Evolutionary conservation across 1,140 invertebrate genomes (phyloP), one percentile per base, ranked within the genome.

Genomic region (Lordiphosa stackelbergi): DNA sequence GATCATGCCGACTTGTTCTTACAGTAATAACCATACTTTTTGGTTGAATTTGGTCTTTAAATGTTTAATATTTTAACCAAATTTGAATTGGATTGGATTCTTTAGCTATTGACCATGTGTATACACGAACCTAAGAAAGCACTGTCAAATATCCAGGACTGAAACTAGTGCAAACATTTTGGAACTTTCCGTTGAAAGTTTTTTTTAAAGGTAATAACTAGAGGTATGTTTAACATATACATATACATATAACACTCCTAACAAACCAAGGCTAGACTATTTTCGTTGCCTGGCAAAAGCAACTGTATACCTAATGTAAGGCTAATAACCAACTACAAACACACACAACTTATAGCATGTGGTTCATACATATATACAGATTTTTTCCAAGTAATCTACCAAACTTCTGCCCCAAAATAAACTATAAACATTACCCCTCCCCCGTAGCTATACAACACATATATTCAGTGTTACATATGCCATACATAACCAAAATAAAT

Each of bases 401-500:
- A 24, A 24, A 19, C 19, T 19, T 19, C 3, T 19, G 19, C 2
- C 19, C 19, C 2, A 19, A 19, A 3, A 19, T 19, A 24, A 24
- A 24, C 22, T 24, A 24, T 24, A 24, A 38, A 37, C 38, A 60
- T 47, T 63, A 46, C 40, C 49, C 47, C 37, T 48, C 11, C 35
- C 49, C 48, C 40, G 34, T 53, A 38, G 51, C 38, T 24, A 47
- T 35, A 34, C 43, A 22, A 28, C 16, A 41, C 38, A 58, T 62
- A 62, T 71, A 68, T 42, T 83, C 74, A 68, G 47, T 84, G 77
- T 83, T 81, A 66, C 34, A 66, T 69, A 73, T 72, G 52, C 53
- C 51, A 37, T 63, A 54, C 42, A 65, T 52, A 56, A 68, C 49
- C 38, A 31, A 31, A 31, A 31, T 78, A 69, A 83, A 64, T 83